These are phyloP conservation scores for Boulengeromyrus knoepffleri DNA, from an alignment of 2,113 vertebrate species.

Conservation along the genomic window DNA sequence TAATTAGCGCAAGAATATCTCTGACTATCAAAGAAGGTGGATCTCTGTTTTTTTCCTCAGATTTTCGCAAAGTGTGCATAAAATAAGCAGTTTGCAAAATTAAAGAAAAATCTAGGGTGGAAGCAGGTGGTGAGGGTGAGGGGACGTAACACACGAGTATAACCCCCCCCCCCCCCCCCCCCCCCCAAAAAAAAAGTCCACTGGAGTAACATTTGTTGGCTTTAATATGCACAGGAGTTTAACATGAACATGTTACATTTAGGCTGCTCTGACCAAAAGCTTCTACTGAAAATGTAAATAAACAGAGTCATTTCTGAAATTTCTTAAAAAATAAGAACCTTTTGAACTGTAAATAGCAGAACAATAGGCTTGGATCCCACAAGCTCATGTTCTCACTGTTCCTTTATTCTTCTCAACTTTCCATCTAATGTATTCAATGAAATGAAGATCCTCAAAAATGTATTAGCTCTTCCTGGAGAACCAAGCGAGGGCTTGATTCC, in stretches of 20 bases:
- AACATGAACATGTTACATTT: background rate
- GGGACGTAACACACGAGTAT: background rate
- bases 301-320: background rate
- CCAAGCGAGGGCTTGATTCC: background rate
- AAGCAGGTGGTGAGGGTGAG: background rate
- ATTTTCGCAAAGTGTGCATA: background rate
- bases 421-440: background rate
- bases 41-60: background rate
- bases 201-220: background rate
- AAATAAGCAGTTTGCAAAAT: background rate
- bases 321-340: background rate
- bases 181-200: background rate
- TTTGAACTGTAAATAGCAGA: background rate
- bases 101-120: background rate
- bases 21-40: slow-evolving; percentile 4
- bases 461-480: background rate
- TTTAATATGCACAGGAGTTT: background rate
- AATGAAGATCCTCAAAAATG: background rate
- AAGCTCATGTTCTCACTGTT: background rate
- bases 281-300: background rate
- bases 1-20: slow-evolving; percentile 22
- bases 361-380: background rate
- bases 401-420: background rate
- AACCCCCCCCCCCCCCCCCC: background rate
- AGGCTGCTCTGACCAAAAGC: background rate